Evolutionary conservation across 2,797 vertebrate species (phyloP), one percentile per base, ranked within the genome.

Genomic region (Heterohyrax brucei): DNA sequence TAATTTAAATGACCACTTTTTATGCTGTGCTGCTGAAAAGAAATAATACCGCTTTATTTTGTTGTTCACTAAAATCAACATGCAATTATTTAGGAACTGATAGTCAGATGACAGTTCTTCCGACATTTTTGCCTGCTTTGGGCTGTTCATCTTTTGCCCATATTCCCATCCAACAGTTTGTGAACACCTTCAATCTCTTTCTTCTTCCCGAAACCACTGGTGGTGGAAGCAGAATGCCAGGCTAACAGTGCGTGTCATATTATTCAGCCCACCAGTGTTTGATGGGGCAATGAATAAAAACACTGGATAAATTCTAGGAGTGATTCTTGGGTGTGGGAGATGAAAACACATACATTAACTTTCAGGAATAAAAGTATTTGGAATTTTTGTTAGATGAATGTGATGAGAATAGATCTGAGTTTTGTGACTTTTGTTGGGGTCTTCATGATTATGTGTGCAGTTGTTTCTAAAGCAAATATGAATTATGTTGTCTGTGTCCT

Each of bases 371-470:
- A 95, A 85, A 73, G 18, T 72, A 82, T 44, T 78, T 84, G 64
- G 24, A 82, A 95, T 7, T 70, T 93, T 88, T 89, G 44, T 80
- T 66, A 77, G 66, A 50, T 87, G 18, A 92, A 94, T 93, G 33
- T 56, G 3, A 73, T 86, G 48, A 89, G 21, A 79, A 53, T 21
- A 77, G 30, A 83, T 92, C 22, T 84, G 61, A 33, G 56, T 79
- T 97, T 94, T 93, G 76, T 79, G 95, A 94, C 3, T 94, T 50
- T 68, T 70, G 3, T 91, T 66, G 87, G 87, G 21, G 10, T 53
- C 59, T 93, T 95, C n/a, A 46, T 87, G 70, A 79, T 93, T 93
- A 62, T 21, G 3, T 81, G 62, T 78, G n/a, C 56, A 79, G 91
- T 64, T 90, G 22, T 84, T 90, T 28, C 62, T 76, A 83, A 26